Evolutionary conservation across 2,113 vertebrate genomes (phyloP), one percentile per base, ranked within the genome.

Genomic region (Malurus alboscapulatus): DNA sequence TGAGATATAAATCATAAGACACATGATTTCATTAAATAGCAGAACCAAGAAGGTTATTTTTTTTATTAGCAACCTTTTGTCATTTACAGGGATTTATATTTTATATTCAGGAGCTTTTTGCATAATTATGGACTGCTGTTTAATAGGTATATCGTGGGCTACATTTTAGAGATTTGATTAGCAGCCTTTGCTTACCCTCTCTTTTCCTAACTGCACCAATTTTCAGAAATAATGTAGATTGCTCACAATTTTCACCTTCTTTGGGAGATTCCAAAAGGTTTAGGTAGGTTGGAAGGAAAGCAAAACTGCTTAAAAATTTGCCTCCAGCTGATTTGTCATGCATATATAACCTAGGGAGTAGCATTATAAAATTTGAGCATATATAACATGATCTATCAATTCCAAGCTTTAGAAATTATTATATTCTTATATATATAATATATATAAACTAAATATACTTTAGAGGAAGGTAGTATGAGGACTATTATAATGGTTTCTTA

Each of bases 81-180:
- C 30, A 84, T 66, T 74, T 82, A 30, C 19, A 48, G 36, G 61
- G 6, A 51, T n/a, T 84, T 58, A 15, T 36, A 89, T 54, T 89
- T 93, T 63, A 74, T 89, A 77, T 59, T 58, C 24, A 30, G 18
- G n/a, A n/a, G 6, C 10, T 66, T 89, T 92, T 74, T 79, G 24
- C 63, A 66, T 63, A 79, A 76, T 9, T 5, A 45, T 29, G 20
- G 9, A 40, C 13, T 47, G 8, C 14, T 79, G 22, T 69, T 30
- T 25, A 12, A 6, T 19, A 58, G 24, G 8, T 61, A 30, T 29
- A 87, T 6, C 0, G 0, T 50, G 26, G 11, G 6, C 14, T 75
- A 36, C 27, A 30, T 80, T 83, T 90, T 42, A 75, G 19, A 79
- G 11, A 40, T 75, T 36, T 73, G 26, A 20, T 69, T 83, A 27